Evolutionary conservation across 1,140 invertebrate species (phyloP).

Genomic region (Diorhabda sublineata): DNA sequence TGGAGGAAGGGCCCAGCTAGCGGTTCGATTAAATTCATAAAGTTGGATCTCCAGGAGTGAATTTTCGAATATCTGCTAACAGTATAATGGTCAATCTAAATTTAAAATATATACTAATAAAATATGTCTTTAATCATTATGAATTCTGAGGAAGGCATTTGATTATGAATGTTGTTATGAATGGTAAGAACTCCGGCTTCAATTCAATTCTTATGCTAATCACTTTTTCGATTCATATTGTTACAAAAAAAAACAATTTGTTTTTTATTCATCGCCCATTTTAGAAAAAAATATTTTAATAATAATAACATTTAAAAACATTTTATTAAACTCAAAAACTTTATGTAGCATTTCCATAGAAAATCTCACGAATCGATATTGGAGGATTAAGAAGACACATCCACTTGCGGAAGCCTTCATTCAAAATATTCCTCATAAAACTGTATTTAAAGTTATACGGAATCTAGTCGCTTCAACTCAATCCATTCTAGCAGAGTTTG

Average conservation of each 20-base stretch:
- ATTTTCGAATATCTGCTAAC: conserved; percentile 2
- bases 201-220: conserved; percentile 1
- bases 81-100: conserved; percentile 3
- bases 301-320: too few relatives aligned
- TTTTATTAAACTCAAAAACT: too few relatives aligned
- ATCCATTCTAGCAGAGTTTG: too few relatives aligned
- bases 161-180: conserved; percentile 1
- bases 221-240: neutral
- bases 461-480: too few relatives aligned
- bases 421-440: too few relatives aligned
- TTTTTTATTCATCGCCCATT: neutral
- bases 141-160: conserved; percentile 1
- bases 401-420: too few relatives aligned
- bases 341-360: too few relatives aligned
- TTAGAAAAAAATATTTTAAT: too few relatives aligned
- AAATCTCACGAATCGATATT: too few relatives aligned
- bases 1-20: conserved; percentile 6
- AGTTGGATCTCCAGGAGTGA: conserved; percentile 3
- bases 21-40: conserved; percentile 12
- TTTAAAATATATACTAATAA: conserved; percentile 3
- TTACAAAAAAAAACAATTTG: neutral
- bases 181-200: neutral
- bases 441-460: too few relatives aligned
- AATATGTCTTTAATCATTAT: conserved; percentile 1
- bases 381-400: too few relatives aligned